Evolutionary conservation across 2,888 invertebrate species (phyloP).

Genomic region (Tanytarsus gracilentus): DNA sequence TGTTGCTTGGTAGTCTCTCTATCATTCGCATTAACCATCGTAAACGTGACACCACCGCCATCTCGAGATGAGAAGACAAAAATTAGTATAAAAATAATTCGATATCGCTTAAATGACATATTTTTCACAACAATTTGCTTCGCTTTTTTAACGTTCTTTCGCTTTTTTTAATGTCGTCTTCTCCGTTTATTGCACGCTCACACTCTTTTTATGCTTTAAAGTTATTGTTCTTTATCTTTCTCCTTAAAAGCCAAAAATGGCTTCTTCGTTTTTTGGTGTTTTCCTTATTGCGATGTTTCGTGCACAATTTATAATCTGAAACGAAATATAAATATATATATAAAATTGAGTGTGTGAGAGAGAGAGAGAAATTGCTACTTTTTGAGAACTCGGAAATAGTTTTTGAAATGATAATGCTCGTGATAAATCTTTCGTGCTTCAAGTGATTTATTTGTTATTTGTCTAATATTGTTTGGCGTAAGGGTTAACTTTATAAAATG

Average conservation of each 20-base stretch:
- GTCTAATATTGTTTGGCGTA: no score
- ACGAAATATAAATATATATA: not conserved
- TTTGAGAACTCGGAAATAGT: no score
- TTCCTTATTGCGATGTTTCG: no score
- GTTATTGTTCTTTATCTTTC: no score
- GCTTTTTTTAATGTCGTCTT: not conserved
- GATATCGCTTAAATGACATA: constrained; percentile 6
- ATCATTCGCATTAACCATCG: not conserved
- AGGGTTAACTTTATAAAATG: no score
- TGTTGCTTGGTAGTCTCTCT: constrained; percentile 17
- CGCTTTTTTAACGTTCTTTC: not conserved
- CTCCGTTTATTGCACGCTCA: not conserved
- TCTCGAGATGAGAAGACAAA: constrained; percentile 12
- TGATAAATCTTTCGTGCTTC: no score
- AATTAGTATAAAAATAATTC: constrained; percentile 19
- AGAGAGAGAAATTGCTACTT: no score
- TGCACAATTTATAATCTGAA: not conserved
- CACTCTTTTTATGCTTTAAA: not conserved
- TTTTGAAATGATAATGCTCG: no score
- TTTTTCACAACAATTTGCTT: not conserved
- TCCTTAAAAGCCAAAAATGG: no score
- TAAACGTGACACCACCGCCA: not conserved
- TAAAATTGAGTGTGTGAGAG: no score
- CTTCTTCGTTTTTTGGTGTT: no score
- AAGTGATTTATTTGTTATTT: no score